These are phyloP conservation scores for Cheumatopsyche charites DNA, from an alignment of 1,140 invertebrate species.

Conservation along the genomic window DNA sequence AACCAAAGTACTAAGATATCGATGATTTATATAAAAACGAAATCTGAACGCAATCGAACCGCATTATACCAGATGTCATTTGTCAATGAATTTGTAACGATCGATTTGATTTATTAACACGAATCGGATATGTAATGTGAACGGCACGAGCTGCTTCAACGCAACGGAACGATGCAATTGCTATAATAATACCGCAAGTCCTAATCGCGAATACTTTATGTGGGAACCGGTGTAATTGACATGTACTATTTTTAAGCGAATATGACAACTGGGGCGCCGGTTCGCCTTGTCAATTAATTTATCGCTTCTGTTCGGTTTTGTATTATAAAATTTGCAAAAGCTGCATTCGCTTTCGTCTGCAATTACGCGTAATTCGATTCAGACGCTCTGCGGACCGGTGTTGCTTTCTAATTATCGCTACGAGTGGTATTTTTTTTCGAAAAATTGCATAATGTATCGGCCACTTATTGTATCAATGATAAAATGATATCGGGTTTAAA, in stretches of 20 bases:
- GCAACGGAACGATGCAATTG: neutral
- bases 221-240: constrained; percentile 8
- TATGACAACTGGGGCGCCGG: neutral
- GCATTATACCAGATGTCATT: constrained; percentile 6
- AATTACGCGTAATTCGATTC: too few relatives aligned
- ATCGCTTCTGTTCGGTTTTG: neutral
- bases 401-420: too few relatives aligned
- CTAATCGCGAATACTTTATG: neutral
- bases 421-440: neutral
- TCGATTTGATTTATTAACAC: neutral
- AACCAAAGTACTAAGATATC: too few relatives aligned
- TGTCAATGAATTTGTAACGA: constrained; percentile 4
- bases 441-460: neutral
- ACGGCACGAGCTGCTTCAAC: neutral
- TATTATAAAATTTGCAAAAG: too few relatives aligned
- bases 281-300: constrained; percentile 7
- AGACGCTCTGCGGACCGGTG: too few relatives aligned
- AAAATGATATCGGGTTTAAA: neutral
- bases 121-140: constrained; percentile 1
- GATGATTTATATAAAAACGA: too few relatives aligned
- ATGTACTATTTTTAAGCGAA: neutral
- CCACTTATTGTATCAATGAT: neutral
- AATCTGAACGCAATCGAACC: neutral
- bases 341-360: too few relatives aligned
- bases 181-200: neutral